Conservation (phyloP, 2,113 vertebrate genomes). For the Panthera tigris region DNA sequence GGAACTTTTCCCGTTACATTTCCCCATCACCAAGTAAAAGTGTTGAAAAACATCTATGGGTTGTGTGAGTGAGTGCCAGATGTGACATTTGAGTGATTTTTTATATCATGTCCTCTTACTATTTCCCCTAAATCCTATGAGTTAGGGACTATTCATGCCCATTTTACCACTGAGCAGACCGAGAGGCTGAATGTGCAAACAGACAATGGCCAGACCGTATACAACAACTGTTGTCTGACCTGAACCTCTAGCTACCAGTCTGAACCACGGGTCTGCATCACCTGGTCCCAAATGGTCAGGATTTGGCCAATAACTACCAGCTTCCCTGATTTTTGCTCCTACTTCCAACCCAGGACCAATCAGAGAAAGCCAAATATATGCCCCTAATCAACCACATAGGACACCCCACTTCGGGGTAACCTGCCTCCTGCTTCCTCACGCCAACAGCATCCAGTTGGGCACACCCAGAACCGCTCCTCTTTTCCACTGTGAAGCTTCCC, state of each 20-base stretch:
- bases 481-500: accelerated
- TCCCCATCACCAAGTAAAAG: not conserved
- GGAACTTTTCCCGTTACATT: not conserved
- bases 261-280: not conserved
- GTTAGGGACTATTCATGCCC: not conserved
- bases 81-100: not conserved
- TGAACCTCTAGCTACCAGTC: too few relatives aligned
- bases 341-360: not conserved
- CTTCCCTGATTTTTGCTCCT: not conserved
- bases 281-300: not conserved
- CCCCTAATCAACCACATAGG: not conserved
- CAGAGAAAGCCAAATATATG: not conserved
- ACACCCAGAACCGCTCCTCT: accelerated
- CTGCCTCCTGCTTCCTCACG: accelerated
- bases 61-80: not conserved
- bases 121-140: not conserved
- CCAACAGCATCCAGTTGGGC: not conserved
- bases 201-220: not conserved
- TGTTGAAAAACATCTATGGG: not conserved
- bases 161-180: not conserved
- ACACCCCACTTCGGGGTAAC: not conserved
- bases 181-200: not conserved
- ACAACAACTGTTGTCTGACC: too few relatives aligned
- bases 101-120: not conserved
- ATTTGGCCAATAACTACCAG: not conserved